These are phyloP conservation scores for Denticeps clupeoides DNA, from an alignment of 2,797 vertebrate genomes.

Conservation along the genomic window DNA sequence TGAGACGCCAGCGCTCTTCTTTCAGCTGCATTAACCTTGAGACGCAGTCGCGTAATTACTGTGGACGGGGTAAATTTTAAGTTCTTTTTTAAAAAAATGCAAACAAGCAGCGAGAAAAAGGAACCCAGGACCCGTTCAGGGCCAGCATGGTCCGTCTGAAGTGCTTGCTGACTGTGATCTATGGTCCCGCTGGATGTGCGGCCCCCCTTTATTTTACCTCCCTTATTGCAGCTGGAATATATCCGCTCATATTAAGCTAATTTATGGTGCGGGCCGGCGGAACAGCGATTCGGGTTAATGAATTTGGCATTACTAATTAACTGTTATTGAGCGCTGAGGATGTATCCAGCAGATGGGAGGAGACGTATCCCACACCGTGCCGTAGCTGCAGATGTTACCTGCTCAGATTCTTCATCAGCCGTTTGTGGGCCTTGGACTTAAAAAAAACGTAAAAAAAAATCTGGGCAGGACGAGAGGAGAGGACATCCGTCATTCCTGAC, in stretches of 20 bases:
- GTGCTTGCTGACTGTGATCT: slow-evolving; percentile 49
- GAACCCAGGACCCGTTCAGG: slow-evolving; percentile 32
- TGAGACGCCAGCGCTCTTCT: too few relatives aligned
- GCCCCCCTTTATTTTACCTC: slow-evolving; percentile 64
- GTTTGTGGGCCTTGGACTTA: too few relatives aligned
- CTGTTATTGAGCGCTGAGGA: slow-evolving; percentile 88
- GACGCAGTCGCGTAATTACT: too few relatives aligned
- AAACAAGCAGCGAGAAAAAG: slow-evolving; percentile 29
- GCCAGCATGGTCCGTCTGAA: slow-evolving; percentile 30
- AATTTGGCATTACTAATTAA: slow-evolving; percentile 98
- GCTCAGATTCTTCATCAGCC: too few relatives aligned
- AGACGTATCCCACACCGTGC: slow-evolving; percentile 36
- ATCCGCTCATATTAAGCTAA: slow-evolving; percentile 65
- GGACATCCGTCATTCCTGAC: too few relatives aligned
- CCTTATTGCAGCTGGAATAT: slow-evolving; percentile 65
- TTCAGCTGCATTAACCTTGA: too few relatives aligned
- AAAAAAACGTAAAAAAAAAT: too few relatives aligned
- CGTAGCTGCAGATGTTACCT: too few relatives aligned
- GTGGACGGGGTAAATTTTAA: too few relatives aligned
- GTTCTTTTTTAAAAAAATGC: too few relatives aligned
- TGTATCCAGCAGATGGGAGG: slow-evolving; percentile 75
- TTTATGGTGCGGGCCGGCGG: slow-evolving; percentile 59
- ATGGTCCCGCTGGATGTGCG: slow-evolving; percentile 48
- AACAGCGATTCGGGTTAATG: slow-evolving; percentile 84
- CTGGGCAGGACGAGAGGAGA: too few relatives aligned